Evolutionary conservation across 2,113 vertebrate genomes (phyloP).

Genomic region (Sebastes fasciatus): DNA sequence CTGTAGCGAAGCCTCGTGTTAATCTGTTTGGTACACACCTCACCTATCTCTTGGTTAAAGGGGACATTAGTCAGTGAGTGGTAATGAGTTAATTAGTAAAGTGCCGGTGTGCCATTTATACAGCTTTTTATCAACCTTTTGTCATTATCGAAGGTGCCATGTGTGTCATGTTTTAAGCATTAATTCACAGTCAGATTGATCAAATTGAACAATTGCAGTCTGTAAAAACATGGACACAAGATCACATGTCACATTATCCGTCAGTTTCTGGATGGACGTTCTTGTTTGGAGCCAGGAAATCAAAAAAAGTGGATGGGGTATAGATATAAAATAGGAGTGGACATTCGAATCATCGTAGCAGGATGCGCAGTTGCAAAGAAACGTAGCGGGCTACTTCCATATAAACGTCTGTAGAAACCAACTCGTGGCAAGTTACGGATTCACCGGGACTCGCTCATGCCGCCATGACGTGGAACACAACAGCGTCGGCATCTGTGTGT

Average conservation of each 20-base stretch:
- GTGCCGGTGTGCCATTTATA: constrained; percentile 10
- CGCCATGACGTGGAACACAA: too few relatives aligned
- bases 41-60: constrained; percentile 19
- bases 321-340: neutral
- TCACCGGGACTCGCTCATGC: too few relatives aligned
- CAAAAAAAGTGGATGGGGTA: neutral
- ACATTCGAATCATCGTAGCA: neutral
- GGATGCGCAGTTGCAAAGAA: neutral
- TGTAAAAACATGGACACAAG: neutral
- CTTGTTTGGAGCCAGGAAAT: neutral
- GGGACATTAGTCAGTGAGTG: constrained; percentile 22
- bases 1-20: constrained; percentile 7
- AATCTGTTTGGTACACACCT: constrained; percentile 32
- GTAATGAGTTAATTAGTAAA: constrained; percentile 49
- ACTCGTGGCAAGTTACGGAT: too few relatives aligned
- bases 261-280: neutral
- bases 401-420: neutral
- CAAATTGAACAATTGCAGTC: neutral
- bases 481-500: neutral
- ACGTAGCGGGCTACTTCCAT: neutral
- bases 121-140: constrained; percentile 30
- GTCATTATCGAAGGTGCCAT: constrained; percentile 30
- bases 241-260: neutral
- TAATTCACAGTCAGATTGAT: neutral
- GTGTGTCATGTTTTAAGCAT: neutral